Base-by-base conservation (phyloP, 2,888 invertebrate genomes). In the Torymus texanus region DNA sequence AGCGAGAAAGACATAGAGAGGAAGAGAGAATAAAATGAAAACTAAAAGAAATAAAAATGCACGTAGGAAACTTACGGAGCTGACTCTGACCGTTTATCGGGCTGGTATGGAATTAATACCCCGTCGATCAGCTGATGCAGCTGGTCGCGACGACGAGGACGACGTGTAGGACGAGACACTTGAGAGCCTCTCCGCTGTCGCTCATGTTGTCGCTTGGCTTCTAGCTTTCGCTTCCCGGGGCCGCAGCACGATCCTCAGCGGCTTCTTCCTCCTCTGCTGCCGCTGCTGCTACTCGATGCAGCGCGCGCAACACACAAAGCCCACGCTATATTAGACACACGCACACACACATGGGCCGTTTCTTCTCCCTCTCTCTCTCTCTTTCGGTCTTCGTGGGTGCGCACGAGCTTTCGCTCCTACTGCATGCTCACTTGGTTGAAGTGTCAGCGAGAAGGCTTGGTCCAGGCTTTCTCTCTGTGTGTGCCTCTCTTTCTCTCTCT, bases 101-200 rank as follows among this genome's bases (percentile, higher is more conserved):
- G 70, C 24, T 24, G 16, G 67, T 62, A 61, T 53, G 58, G 56
- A 75, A 79, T 72, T 67, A 67, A 67, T 63, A 62, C 67, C 70
- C 75, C 78, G 62, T 75, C 67, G 72, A 81, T 81, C 81, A 81
- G 81, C 81, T 81, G 81, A 81, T 72, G 55, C 62, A 67, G 41
- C 67, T 78, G 63, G 58, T 12, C 10, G 58, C 18, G 59, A 75
- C 53, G 41, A 71, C 21, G 56, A 66, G 55, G 24, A 24, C 55
- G 61, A 67, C 61, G 58, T 24, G 50, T 10, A 66, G 61, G 24
- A 24, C 55, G 61, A 67, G 56, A 53, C 50, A 24, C 13, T 62
- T 58, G 59, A 56, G 13, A 21, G 55, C 63, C 50, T 78, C 67
- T 21, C 78, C 78, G 75, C 24, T 61, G 29, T 75, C 75, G 72